Evolutionary conservation across 2,113 vertebrate species (phyloP), one percentile per base, ranked within the genome.

Genomic region (Lontra canadensis): DNA sequence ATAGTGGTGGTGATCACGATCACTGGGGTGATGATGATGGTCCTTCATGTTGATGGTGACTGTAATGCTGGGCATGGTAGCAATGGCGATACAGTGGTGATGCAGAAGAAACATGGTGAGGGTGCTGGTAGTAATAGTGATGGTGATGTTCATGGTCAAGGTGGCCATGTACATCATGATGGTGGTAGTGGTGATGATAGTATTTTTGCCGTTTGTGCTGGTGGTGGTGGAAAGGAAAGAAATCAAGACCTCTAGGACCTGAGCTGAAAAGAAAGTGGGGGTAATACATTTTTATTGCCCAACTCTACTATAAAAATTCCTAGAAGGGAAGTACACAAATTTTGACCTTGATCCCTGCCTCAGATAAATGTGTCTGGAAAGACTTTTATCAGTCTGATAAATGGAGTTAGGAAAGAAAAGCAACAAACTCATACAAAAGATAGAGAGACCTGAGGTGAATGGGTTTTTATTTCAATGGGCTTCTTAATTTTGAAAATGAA

Each of bases 401-500:
- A 23, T 92, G 71, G 26, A 89, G 39, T 81, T 65, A 85, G 57
- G 57, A 67, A 84, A 91, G 91, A 91, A 73, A 94, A 67, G 25
- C 34, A 44, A 25, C 65, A 31, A 31, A 65, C 42, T 82, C 67
- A 76, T 73, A 80, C 20, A 17, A 79, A 52, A 92, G 31, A 85
- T 7, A 85, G 71, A 85, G 71, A 42, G 49, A 63, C 25, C 9
- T 61, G 29, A 25, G 18, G 31, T 57, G 42, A 63, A 44, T 93
- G 47, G 15, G 25, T 42, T n/a, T 73, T 73, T 80, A 44, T 52
- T 90, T 81, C 78, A 65, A 65, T n/a, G 21, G 67, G 31, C 44
- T 78, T 92, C 67, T 96, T 86, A 17, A 55, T 86, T 95, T 90
- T 90, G 74, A 86, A 93, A 90, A 34, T 73, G 7, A 78, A 34